phyloP scores from a whole-genome alignment of 2,797 vertebrate genomes.

The Geotrypetes seraphini region DNA sequence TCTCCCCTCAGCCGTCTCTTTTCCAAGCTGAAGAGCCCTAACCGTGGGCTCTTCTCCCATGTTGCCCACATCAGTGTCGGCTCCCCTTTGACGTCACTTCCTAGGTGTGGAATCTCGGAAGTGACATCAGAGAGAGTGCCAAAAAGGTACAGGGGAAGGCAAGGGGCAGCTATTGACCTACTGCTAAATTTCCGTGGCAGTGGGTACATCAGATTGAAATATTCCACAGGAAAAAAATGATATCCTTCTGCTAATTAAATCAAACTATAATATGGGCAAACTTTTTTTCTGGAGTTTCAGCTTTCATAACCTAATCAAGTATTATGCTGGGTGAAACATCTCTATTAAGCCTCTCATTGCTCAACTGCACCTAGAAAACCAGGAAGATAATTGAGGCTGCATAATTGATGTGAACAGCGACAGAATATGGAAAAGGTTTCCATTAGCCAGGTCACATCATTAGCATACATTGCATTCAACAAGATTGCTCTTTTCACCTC shows the following conservation, averaged over 20 bases:
- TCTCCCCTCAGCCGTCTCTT: no score
- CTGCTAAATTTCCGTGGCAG: no score
- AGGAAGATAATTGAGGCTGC: conserved; percentile 46
- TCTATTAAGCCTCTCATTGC: conserved; percentile 48
- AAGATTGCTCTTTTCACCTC: conserved; percentile 51
- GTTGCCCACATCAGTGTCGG: no score
- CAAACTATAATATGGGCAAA: conserved; percentile 28
- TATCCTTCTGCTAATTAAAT: conserved; percentile 35
- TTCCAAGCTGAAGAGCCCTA: no score
- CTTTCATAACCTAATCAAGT: conserved; percentile 47
- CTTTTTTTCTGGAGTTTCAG: conserved; percentile 21
- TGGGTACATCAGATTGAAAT: no score
- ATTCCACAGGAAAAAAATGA: no score
- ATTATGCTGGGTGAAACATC: conserved; percentile 43
- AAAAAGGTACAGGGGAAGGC: no score
- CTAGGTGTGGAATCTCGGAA: no score
- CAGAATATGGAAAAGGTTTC: conserved; percentile 47
- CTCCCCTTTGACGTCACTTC: no score
- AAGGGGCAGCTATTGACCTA: no score
- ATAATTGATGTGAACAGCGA: conserved; percentile 43
- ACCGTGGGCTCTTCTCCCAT: no score
- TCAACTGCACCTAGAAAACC: conserved; percentile 39
- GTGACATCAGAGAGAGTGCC: no score
- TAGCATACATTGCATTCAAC: conserved; percentile 55
- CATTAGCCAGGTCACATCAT: conserved; percentile 50